Conservation (phyloP, 2,888 invertebrate genomes). For the Linyphia triangularis region DNA sequence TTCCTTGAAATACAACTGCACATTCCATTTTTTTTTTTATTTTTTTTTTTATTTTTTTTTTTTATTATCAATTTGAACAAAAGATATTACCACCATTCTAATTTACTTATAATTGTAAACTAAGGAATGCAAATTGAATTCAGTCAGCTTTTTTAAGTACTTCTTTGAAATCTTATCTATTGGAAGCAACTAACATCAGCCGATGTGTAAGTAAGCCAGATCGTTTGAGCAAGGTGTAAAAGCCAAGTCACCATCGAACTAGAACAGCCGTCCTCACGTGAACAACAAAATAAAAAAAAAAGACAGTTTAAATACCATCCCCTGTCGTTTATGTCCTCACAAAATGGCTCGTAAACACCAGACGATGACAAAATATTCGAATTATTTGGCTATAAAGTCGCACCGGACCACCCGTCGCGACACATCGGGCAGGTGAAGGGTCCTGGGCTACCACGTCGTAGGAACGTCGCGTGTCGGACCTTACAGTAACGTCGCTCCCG, state of each 20-base stretch:
- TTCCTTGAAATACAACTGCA: no score
- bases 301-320: conserved; percentile 44
- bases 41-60: no score
- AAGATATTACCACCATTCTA: no score
- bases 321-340: conserved; percentile 41
- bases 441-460: not conserved
- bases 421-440: conserved; percentile 17
- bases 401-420: conserved; percentile 53
- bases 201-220: no score
- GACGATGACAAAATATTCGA: conserved; percentile 73
- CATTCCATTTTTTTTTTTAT: no score
- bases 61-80: no score
- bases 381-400: conserved; percentile 70
- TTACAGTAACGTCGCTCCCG: conserved; percentile 16
- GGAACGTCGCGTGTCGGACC: conserved; percentile 16
- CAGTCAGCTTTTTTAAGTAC: no score
- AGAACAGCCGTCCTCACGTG: conserved; percentile 14
- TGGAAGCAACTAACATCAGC: no score
- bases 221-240: not conserved
- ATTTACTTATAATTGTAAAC: no score
- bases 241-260: not conserved
- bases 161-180: no score
- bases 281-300: not conserved
- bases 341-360: conserved; percentile 66
- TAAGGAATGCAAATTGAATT: no score